Percentiles rank a stretch among this genome's conserved stretches.
Evolutionary conservation across 2,113 vertebrate species (phyloP).

Genomic region (Equus quagga): DNA sequence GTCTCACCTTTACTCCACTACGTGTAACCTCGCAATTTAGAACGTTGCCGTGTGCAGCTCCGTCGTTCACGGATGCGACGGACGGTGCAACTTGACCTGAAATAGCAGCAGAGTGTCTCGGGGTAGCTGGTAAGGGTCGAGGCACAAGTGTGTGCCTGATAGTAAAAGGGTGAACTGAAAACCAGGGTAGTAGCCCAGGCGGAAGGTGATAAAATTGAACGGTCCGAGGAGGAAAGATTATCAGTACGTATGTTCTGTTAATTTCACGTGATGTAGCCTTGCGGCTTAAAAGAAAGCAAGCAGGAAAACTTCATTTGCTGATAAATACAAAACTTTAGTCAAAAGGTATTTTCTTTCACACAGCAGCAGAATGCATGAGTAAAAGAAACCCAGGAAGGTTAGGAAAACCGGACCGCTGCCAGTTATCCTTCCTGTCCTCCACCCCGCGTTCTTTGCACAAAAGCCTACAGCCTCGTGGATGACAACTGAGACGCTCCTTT

Average conservation of each 20-base stretch:
- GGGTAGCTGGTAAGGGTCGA: neutral
- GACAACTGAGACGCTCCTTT: neutral
- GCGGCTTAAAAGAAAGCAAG: neutral
- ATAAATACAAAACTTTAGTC: neutral
- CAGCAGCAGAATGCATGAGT: neutral
- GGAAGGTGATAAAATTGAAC: neutral
- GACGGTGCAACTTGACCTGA: too few relatives aligned
- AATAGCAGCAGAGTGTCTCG: neutral
- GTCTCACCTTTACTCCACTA: rapidly evolving
- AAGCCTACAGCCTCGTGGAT: rapidly evolving
- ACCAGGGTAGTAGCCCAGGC: neutral
- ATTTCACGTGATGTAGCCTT: neutral
- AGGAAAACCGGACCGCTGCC: neutral
- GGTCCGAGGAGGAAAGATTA: neutral
- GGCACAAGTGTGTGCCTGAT: neutral
- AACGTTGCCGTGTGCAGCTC: neutral
- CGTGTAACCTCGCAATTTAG: neutral
- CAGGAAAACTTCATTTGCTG: neutral
- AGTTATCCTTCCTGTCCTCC: neutral
- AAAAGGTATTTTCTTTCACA: neutral
- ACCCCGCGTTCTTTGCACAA: neutral
- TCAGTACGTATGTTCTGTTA: neutral
- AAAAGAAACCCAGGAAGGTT: neutral
- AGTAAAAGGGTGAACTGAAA: neutral
- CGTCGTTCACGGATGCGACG: rapidly evolving